These are phyloP conservation scores for Cylloceria caligata DNA, from an alignment of 2,888 invertebrate species.

Conservation along the genomic window DNA sequence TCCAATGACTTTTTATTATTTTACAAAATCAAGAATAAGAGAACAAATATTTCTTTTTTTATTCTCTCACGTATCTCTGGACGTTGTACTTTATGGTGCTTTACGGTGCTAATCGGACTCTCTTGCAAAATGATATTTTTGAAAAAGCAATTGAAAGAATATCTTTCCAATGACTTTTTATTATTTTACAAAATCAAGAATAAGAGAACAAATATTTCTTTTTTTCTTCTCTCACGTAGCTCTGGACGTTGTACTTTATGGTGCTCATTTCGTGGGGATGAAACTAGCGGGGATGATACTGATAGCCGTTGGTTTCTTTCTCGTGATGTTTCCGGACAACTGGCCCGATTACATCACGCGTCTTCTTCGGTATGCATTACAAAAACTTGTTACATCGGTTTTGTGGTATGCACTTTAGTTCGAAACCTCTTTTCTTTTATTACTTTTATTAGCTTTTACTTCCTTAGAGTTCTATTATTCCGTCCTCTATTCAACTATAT, in stretches of 20 bases:
- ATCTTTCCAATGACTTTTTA: too few species aligned
- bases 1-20: too few species aligned
- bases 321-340: slow-evolving; percentile 98
- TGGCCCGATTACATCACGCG: slow-evolving; percentile 98
- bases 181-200: too few species aligned
- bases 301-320: slow-evolving; percentile 95
- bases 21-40: too few species aligned
- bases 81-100: too few species aligned
- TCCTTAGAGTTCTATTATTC: slow-evolving; percentile 62
- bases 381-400: slow-evolving; percentile 69
- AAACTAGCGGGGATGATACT: slow-evolving; percentile 97
- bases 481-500: slow-evolving; percentile 67
- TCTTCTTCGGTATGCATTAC: slow-evolving; percentile 90
- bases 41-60: too few species aligned
- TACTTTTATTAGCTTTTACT: slow-evolving; percentile 65
- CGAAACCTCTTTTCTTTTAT: slow-evolving; percentile 71
- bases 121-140: too few species aligned
- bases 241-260: slow-evolving; percentile 93
- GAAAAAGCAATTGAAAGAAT: too few species aligned
- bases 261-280: slow-evolving; percentile 96
- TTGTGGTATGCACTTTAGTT: slow-evolving; percentile 79
- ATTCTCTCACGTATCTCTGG: too few species aligned
- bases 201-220: too few species aligned
- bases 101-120: too few species aligned
- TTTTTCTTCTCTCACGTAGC: too few species aligned